Base-by-base conservation (phyloP, 1,140 invertebrate genomes). In the Pseudobourletiella spinata region DNA sequence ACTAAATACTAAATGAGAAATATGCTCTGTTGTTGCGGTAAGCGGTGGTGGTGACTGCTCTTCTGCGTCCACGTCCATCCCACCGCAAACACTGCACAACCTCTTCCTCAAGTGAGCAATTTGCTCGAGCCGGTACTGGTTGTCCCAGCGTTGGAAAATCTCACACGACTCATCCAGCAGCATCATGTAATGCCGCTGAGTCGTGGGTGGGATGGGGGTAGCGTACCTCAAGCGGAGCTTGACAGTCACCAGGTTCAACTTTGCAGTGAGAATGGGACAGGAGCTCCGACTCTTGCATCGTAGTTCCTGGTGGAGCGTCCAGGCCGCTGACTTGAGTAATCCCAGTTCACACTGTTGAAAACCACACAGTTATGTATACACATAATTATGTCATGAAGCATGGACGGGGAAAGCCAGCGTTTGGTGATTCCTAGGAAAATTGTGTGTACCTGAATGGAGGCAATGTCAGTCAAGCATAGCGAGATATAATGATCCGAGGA, bases 371-470 rank as follows among this genome's bases (percentile, higher is more conserved):
- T n/a, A n/a, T n/a, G n/a, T n/a, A n/a, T n/a, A n/a, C n/a, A n/a
- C n/a, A n/a, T n/a, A n/a, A n/a, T n/a, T n/a, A n/a, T n/a, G n/a
- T n/a, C n/a, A n/a, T n/a, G n/a, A n/a, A n/a, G n/a, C n/a, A n/a
- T n/a, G n/a, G n/a, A n/a, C n/a, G n/a, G n/a, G n/a, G n/a, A 57
- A 54, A 56, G 18, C 14, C 6, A 57, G 39, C 28, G 16, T 6
- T 30, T n/a, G n/a, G 11, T 59, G n/a, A 29, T 59, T 4, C 18
- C 6, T 26, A 1, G 24, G 29, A 0, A n/a, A n/a, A n/a, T n/a
- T n/a, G n/a, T n/a, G n/a, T n/a, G n/a, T 48, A 67, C 65, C 55
- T 68, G 66, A 20, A 68, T 54, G 16, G 59, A 59, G 25, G 66
- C 52, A 42, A 65, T 62, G 43, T 65, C 16, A 39, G 50, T 54